A percentile compares a stretch with the other conserved stretches of the same genome.
phyloP scores from a whole-genome alignment of 2,113 vertebrate species.

The Mohoua ochrocephala region DNA sequence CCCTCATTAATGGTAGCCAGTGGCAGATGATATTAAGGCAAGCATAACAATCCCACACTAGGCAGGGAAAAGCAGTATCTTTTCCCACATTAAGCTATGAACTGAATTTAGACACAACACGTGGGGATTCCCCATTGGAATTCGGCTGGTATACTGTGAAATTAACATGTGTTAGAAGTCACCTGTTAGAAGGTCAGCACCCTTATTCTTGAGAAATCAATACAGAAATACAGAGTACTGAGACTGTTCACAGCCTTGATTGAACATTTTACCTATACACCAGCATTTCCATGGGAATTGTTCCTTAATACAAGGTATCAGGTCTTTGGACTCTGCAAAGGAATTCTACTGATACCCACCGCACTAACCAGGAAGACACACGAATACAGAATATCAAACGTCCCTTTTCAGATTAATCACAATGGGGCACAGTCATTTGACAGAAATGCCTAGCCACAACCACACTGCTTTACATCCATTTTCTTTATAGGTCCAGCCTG shows the following conservation, averaged over 20 bases:
- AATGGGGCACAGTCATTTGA: not conserved
- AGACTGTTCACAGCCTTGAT: not conserved
- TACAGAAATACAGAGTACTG: not conserved
- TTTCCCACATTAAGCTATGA: not conserved
- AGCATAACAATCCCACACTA: not conserved
- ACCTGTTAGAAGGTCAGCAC: not conserved
- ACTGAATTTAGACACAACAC: not conserved
- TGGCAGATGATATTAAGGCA: not conserved
- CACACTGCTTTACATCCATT: not conserved
- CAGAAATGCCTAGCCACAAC: not conserved
- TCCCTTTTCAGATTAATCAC: not conserved
- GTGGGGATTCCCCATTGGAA: not conserved
- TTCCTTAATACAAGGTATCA: not conserved
- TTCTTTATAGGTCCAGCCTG: not conserved
- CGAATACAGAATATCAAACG: not conserved
- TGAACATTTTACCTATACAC: not conserved
- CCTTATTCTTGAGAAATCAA: not conserved
- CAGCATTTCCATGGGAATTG: not conserved
- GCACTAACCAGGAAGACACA: not conserved
- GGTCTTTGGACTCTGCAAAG: not conserved
- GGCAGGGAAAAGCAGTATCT: not conserved
- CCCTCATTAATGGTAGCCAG: not conserved
- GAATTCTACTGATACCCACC: not conserved
- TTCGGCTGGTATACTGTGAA: not conserved
- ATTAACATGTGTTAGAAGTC: not conserved